Conservation (phyloP, 2,888 invertebrate genomes). For the Melikaiella ostensackeni region DNA sequence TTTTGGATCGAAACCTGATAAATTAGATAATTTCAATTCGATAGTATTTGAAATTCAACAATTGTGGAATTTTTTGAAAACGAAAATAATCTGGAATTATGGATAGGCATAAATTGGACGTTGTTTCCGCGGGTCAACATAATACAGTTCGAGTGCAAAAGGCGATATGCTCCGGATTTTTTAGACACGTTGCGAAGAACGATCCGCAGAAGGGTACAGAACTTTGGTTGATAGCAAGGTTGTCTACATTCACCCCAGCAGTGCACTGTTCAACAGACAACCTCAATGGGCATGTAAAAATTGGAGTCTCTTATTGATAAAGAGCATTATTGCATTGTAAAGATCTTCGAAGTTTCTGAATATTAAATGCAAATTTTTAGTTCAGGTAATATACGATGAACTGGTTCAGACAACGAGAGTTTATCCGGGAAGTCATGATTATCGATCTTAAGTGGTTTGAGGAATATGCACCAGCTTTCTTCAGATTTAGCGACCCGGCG, state of each 20-base stretch:
- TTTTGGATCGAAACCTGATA: too few relatives aligned
- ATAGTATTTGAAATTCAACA: too few relatives aligned
- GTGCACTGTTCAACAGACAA: slow-evolving; percentile 97
- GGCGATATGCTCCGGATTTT: slow-evolving; percentile 98
- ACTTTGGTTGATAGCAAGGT: slow-evolving; percentile 98
- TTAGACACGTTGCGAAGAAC: slow-evolving; percentile 98
- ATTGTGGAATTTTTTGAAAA: too few relatives aligned
- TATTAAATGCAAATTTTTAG: background rate
- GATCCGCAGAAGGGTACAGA: slow-evolving; percentile 98
- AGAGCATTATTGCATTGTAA: background rate
- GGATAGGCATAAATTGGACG: slow-evolving; percentile 97
- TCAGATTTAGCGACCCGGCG: slow-evolving; percentile 98
- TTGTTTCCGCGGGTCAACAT: slow-evolving; percentile 94
- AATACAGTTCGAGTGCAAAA: slow-evolving; percentile 98
- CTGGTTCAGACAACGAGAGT: slow-evolving; percentile 99
- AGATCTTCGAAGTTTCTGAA: background rate
- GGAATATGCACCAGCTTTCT: slow-evolving; percentile 99
- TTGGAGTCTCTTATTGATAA: background rate
- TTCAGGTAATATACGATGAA: slow-evolving; percentile 98
- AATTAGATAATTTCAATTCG: too few relatives aligned
- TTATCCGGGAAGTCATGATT: slow-evolving; percentile 98
- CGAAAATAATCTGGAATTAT: slow-evolving; percentile 85
- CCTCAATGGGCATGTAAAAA: slow-evolving; percentile 90
- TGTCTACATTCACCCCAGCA: slow-evolving; percentile 99
- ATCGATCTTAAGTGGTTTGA: slow-evolving; percentile 99